phyloP scores from a whole-genome alignment of 2,888 invertebrate species.

The Hedychridium roseum region DNA sequence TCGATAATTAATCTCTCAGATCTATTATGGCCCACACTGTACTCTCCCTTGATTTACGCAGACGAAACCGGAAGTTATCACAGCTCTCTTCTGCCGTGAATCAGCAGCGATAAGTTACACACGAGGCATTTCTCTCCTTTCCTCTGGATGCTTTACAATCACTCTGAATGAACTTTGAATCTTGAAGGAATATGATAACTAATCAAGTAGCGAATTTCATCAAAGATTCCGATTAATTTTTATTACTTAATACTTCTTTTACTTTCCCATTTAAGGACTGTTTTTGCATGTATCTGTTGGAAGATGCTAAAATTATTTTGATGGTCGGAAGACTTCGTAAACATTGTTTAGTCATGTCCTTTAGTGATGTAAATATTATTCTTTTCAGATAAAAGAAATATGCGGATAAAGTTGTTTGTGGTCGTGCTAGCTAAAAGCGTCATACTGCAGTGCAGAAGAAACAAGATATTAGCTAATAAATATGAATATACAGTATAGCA shows the following conservation, averaged over 20 bases:
- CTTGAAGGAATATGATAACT: too few species aligned
- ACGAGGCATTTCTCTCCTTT: constrained; percentile 14
- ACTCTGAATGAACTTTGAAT: too few species aligned
- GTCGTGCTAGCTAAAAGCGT: too few species aligned
- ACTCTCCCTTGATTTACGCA: constrained; percentile 15
- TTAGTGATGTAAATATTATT: background rate
- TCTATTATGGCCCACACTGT: constrained; percentile 8
- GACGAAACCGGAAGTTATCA: constrained; percentile 32
- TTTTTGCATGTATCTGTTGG: background rate
- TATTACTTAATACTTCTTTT: background rate
- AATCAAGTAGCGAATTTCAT: too few species aligned
- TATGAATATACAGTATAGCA: background rate
- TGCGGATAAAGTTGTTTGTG: background rate
- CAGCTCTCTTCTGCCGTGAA: constrained; percentile 32
- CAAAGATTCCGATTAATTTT: too few species aligned
- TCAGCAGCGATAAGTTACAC: constrained; percentile 26
- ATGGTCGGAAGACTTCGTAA: background rate
- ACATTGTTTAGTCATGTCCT: background rate
- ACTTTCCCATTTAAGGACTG: background rate
- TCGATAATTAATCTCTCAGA: too few species aligned
- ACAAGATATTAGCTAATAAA: background rate
- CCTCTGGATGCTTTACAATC: constrained; percentile 12
- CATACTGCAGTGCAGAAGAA: too few species aligned
- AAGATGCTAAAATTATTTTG: background rate
- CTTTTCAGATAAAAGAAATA: background rate